Evolutionary conservation across 2,113 vertebrate species (phyloP).

Genomic region (Gulo gulo): DNA sequence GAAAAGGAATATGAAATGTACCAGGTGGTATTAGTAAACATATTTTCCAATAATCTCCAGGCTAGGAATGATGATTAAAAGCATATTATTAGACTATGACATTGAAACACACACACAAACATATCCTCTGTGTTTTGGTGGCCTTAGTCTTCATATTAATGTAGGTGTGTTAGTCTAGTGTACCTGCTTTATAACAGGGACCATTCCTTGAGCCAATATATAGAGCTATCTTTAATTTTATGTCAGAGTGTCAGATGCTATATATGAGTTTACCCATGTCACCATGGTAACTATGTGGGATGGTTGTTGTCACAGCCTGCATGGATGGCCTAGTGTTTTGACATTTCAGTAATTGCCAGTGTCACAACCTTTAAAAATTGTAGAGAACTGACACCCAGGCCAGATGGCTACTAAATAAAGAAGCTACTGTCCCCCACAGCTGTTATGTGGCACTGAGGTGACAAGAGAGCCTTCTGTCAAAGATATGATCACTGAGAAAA

Average conservation of each 20-base stretch:
- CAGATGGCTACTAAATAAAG: slow-evolving; percentile 57
- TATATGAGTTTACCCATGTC: background rate
- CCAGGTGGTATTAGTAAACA: background rate
- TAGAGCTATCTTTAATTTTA: background rate
- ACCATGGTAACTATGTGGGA: background rate
- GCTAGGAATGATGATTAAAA: background rate
- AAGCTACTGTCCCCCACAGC: background rate
- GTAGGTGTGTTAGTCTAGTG: background rate
- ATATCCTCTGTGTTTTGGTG: background rate
- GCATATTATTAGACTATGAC: background rate
- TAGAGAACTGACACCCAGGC: background rate
- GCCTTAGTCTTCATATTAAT: background rate
- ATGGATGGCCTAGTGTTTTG: slow-evolving; percentile 11
- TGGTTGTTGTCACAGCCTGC: background rate
- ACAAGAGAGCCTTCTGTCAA: background rate
- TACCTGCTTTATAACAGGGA: background rate
- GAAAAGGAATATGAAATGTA: slow-evolving; percentile 11
- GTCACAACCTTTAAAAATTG: slow-evolving; percentile 46
- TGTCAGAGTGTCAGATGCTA: background rate
- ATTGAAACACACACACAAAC: background rate
- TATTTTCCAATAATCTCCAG: background rate
- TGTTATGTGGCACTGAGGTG: background rate
- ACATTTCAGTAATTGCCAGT: slow-evolving; percentile 46
- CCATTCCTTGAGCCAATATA: background rate
- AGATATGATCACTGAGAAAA: background rate